Evolutionary conservation across 2,888 invertebrate species (phyloP).

Genomic region (Mythimna pallens): DNA sequence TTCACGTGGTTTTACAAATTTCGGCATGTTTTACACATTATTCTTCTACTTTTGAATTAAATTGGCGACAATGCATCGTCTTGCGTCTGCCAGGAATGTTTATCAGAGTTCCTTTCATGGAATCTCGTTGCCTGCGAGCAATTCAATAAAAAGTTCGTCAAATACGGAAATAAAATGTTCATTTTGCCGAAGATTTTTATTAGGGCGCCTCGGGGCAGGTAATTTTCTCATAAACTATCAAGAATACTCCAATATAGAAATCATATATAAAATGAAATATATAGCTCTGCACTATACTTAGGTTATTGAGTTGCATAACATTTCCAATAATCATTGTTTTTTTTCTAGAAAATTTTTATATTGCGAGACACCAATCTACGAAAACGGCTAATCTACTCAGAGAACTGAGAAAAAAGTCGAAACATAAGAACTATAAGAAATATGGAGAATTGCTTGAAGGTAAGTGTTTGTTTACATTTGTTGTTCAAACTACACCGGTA

Average conservation of each 20-base stretch:
- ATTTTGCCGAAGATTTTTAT: constrained; percentile 83
- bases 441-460: constrained; percentile 93
- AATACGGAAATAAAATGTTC: constrained; percentile 84
- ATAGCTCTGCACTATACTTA: constrained; percentile 34
- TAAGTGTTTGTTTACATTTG: constrained; percentile 73
- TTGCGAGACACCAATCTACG: constrained; percentile 84
- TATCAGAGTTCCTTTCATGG: constrained; percentile 83
- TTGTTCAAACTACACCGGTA: neutral
- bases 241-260: neutral
- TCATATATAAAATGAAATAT: neutral
- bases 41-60: constrained; percentile 69
- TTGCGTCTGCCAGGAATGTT: constrained; percentile 83
- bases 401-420: constrained; percentile 84
- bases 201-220: constrained; percentile 81
- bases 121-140: constrained; percentile 74
- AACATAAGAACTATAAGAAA: constrained; percentile 88
- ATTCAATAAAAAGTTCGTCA: constrained; percentile 69
- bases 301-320: constrained; percentile 85
- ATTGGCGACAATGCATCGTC: constrained; percentile 83
- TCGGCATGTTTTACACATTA: constrained; percentile 75
- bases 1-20: constrained; percentile 83
- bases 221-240: constrained; percentile 42
- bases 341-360: constrained; percentile 79
- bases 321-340: constrained; percentile 47
- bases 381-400: constrained; percentile 82